These are phyloP conservation scores for Tinea trinotella DNA, from an alignment of 2,888 invertebrate species.

Conservation along the genomic window DNA sequence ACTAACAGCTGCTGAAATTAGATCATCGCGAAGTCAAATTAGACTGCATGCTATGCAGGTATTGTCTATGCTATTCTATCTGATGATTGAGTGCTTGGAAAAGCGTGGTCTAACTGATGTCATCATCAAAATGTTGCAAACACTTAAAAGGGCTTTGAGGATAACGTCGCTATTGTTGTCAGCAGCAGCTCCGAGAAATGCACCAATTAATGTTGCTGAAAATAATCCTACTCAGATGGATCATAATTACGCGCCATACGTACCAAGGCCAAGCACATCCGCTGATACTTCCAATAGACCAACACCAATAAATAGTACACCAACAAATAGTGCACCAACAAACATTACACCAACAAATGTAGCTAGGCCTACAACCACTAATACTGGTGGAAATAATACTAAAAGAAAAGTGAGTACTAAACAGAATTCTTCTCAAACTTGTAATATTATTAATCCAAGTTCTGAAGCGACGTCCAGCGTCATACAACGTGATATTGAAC, in stretches of 20 bases:
- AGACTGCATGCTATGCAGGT: conserved; percentile 67
- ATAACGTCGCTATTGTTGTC: conserved; percentile 62
- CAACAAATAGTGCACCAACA: conserved; percentile 27
- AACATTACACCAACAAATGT: too few relatives aligned
- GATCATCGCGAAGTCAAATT: conserved; percentile 58
- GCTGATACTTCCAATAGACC: conserved; percentile 22
- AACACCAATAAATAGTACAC: conserved; percentile 27
- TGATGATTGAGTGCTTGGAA: conserved; percentile 69
- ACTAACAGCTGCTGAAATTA: conserved; percentile 50
- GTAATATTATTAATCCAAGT: not conserved
- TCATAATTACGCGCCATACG: not conserved
- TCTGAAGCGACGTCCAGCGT: conserved; percentile 20
- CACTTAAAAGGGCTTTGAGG: conserved; percentile 59
- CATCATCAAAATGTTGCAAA: conserved; percentile 57
- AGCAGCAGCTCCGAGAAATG: conserved; percentile 28
- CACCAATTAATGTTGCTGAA: not conserved
- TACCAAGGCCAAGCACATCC: not conserved
- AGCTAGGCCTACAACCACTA: conserved; percentile 28
- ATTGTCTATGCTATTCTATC: conserved; percentile 64
- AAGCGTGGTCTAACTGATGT: conserved; percentile 58
- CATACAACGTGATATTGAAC: conserved; percentile 23
- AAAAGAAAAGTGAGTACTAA: conserved; percentile 18
- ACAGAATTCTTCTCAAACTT: conserved; percentile 26
- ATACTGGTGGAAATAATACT: conserved; percentile 21
- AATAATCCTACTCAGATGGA: not conserved